phyloP scores from a whole-genome alignment of 2,113 vertebrate species.

The Muntiacus reevesi region DNA sequence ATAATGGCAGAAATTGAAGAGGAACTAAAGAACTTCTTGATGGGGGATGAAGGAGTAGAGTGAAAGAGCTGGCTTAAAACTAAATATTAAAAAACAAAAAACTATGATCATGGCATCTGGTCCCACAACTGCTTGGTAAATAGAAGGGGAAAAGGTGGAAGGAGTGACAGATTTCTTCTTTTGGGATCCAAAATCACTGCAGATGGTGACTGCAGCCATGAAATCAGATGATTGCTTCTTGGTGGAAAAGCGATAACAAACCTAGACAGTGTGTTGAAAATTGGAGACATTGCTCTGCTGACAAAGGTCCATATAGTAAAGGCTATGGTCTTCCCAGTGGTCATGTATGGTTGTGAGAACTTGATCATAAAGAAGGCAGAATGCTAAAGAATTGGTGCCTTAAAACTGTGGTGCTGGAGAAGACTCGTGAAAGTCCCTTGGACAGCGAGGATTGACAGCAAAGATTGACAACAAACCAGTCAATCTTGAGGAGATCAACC shows the following conservation, averaged over 20 bases:
- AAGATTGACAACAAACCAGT: not conserved
- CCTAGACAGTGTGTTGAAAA: not conserved
- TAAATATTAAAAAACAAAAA: not conserved
- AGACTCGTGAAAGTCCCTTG: not conserved
- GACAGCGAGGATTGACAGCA: not conserved
- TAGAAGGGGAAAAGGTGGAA: not conserved
- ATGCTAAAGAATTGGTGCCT: not conserved
- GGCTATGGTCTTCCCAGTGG: not conserved
- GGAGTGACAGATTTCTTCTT: not conserved
- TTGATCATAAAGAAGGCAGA: accelerated
- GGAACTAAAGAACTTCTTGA: not conserved
- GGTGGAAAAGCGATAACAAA: not conserved
- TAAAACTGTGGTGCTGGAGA: not conserved
- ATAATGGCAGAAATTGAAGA: not conserved
- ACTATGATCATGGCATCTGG: not conserved
- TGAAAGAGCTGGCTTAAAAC: not conserved
- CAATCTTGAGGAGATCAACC: not conserved
- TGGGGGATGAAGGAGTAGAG: not conserved
- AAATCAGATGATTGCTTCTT: not conserved
- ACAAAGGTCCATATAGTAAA: not conserved
- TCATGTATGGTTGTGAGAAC: not conserved
- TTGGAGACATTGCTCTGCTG: not conserved
- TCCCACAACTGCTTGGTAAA: not conserved
- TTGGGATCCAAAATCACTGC: not conserved
- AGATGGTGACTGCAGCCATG: not conserved